Conservation (phyloP, 1,140 invertebrate species). For the Anastatus disparis region DNA sequence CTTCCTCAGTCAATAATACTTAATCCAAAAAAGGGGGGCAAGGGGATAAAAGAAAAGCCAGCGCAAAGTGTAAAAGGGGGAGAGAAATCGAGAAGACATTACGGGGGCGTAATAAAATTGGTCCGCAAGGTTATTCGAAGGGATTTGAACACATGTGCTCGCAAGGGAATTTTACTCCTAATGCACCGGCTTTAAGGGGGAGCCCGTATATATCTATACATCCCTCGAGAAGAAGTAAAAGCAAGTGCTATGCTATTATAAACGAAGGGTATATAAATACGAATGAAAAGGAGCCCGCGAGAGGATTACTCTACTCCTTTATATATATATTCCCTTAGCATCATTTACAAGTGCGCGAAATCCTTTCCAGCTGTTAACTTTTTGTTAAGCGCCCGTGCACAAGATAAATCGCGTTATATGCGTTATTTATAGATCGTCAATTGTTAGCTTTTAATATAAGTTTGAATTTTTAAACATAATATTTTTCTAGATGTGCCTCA, state of each 20-base stretch:
- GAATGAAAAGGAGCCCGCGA: constrained; percentile 14
- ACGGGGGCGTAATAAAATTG: neutral
- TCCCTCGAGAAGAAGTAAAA: constrained; percentile 1
- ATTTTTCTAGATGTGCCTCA: too few species aligned
- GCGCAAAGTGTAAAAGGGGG: neutral
- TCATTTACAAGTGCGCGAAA: constrained; percentile 7
- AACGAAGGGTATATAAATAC: too few species aligned
- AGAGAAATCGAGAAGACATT: neutral
- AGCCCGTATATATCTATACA: neutral
- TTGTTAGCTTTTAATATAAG: too few species aligned
- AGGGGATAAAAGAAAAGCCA: neutral
- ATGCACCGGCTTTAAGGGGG: too few species aligned
- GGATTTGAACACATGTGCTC: constrained; percentile 62
- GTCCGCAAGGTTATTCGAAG: constrained; percentile 39
- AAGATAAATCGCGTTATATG: neutral
- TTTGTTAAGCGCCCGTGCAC: neutral
- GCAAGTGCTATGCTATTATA: too few species aligned
- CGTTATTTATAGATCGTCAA: neutral
- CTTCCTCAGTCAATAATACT: too few species aligned
- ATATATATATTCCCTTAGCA: neutral
- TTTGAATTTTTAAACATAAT: too few species aligned
- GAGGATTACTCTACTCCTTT: neutral
- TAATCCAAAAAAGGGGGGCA: too few species aligned
- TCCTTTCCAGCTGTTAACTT: constrained; percentile 22
- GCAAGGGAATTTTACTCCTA: constrained; percentile 57